These are phyloP conservation scores for Squalus acanthias DNA, from an alignment of 2,797 vertebrate species.

Conservation along the genomic window DNA sequence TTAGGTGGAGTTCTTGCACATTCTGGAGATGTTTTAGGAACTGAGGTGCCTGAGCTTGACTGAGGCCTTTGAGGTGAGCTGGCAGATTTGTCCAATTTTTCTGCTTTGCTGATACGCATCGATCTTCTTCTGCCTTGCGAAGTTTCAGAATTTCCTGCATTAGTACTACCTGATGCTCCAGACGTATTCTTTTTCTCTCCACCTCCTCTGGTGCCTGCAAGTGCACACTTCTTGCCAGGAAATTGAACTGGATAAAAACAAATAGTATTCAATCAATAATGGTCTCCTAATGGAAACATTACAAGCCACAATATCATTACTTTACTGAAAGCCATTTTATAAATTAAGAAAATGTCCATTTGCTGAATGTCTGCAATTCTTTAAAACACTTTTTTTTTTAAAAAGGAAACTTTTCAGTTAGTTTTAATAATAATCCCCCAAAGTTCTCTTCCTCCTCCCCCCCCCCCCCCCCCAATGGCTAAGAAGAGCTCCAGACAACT, in stretches of 20 bases:
- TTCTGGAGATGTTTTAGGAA: slow-evolving; percentile 57
- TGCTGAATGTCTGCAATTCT: background rate
- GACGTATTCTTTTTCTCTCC: slow-evolving; percentile 78
- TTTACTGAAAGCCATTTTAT: slow-evolving; percentile 45
- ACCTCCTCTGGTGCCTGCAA: slow-evolving; percentile 80
- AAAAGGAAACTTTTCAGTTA: background rate
- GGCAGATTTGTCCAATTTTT: slow-evolving; percentile 60
- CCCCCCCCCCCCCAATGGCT: too few relatives aligned
- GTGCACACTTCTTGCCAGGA: slow-evolving; percentile 69
- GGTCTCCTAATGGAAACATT: background rate
- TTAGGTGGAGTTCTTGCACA: slow-evolving; percentile 48
- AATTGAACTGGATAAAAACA: slow-evolving; percentile 58
- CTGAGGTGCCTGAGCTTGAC: slow-evolving; percentile 67
- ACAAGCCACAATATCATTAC: background rate
- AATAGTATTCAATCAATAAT: background rate
- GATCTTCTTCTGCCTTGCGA: slow-evolving; percentile 70
- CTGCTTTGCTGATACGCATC: slow-evolving; percentile 68
- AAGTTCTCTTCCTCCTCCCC: background rate
- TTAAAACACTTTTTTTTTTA: background rate
- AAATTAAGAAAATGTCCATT: slow-evolving; percentile 24
- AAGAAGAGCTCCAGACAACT: background rate
- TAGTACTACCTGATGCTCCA: slow-evolving; percentile 72
- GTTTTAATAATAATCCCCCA: background rate
- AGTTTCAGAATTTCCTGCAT: slow-evolving; percentile 65
- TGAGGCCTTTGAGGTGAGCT: slow-evolving; percentile 60